A percentile compares a stretch with the other conserved stretches of the same genome.
phyloP scores from a whole-genome alignment of 2,888 invertebrate species.

The Tinea semifulvella region DNA sequence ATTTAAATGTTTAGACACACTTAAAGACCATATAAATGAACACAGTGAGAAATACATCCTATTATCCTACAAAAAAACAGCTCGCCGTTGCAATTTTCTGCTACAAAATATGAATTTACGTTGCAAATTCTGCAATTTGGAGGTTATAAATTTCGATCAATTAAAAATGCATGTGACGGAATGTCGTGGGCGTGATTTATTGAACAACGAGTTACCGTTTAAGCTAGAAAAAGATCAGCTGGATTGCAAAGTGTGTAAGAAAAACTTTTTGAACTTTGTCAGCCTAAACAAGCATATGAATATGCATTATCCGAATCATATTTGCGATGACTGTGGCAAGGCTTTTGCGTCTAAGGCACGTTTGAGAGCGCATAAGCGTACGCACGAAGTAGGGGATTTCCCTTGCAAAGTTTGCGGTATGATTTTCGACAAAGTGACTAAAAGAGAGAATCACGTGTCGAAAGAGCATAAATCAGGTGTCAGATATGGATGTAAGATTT shows the following conservation, averaged over 20 bases:
- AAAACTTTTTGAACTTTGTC: conserved; percentile 49
- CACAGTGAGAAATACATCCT: conserved; percentile 39
- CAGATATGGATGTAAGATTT: conserved; percentile 48
- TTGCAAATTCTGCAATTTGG: conserved; percentile 46
- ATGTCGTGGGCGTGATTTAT: conserved; percentile 28
- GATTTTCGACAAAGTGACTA: conserved; percentile 49
- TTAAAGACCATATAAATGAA: conserved; percentile 35
- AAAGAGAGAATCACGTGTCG: conserved; percentile 52
- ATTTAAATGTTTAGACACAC: conserved; percentile 33
- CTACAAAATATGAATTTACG: conserved; percentile 29
- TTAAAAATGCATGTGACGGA: conserved; percentile 38
- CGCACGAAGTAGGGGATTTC: conserved; percentile 57
- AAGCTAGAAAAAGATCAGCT: conserved; percentile 54
- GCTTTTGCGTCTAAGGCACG: conserved; percentile 61
- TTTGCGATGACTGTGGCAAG: conserved; percentile 62
- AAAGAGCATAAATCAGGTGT: conserved; percentile 55
- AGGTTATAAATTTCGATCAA: conserved; percentile 35
- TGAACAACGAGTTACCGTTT: conserved; percentile 40
- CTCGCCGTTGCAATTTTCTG: conserved; percentile 39
- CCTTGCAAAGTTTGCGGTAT: conserved; percentile 46
- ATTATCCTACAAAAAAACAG: conserved; percentile 47
- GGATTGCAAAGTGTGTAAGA: conserved; percentile 52
- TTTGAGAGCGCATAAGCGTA: conserved; percentile 57
- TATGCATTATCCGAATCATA: conserved; percentile 56
- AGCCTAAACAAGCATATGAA: conserved; percentile 61